Evolutionary conservation across 1,140 invertebrate genomes (phyloP).

Genomic region (Andricus grossulariae): DNA sequence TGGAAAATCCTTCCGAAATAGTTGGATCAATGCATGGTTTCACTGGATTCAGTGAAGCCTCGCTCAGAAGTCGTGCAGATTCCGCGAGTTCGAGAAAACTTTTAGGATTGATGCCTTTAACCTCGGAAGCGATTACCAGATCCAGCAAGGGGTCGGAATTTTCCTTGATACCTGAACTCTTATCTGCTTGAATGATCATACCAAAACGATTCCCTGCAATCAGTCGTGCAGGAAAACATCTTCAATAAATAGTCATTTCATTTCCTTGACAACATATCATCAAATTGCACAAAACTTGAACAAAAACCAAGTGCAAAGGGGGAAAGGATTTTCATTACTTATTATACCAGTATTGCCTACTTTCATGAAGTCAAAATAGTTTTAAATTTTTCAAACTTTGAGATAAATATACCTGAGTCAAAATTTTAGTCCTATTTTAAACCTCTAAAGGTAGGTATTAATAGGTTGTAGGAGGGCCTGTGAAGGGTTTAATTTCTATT

Average conservation of each 20-base stretch:
- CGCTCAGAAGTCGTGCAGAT: constrained; percentile 57
- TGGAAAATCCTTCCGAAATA: constrained; percentile 62
- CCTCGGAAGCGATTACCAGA: constrained; percentile 71
- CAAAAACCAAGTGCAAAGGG: too few species aligned
- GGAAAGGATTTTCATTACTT: too few species aligned
- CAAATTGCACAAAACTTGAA: background rate
- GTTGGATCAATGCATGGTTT: constrained; percentile 58
- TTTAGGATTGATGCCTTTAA: constrained; percentile 64
- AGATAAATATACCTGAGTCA: too few species aligned
- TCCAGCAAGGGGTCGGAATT: constrained; percentile 69
- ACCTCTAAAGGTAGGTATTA: too few species aligned
- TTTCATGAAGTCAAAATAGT: too few species aligned
- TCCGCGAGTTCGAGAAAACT: constrained; percentile 65
- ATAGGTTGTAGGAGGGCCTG: too few species aligned
- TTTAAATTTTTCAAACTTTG: too few species aligned
- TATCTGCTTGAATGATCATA: constrained; percentile 50
- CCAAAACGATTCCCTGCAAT: constrained; percentile 40
- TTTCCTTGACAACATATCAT: background rate
- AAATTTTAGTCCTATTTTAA: too few species aligned
- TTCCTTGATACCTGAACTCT: constrained; percentile 50
- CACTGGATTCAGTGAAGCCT: constrained; percentile 51
- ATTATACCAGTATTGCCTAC: too few species aligned
- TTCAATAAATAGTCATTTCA: constrained; percentile 4
- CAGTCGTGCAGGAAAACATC: constrained; percentile 13
- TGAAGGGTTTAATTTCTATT: too few species aligned